A percentile compares a stretch with the other conserved stretches of the same genome.
Conservation (phyloP, 2,113 vertebrate genomes). For the Tychaedon coryphoeus region DNA sequence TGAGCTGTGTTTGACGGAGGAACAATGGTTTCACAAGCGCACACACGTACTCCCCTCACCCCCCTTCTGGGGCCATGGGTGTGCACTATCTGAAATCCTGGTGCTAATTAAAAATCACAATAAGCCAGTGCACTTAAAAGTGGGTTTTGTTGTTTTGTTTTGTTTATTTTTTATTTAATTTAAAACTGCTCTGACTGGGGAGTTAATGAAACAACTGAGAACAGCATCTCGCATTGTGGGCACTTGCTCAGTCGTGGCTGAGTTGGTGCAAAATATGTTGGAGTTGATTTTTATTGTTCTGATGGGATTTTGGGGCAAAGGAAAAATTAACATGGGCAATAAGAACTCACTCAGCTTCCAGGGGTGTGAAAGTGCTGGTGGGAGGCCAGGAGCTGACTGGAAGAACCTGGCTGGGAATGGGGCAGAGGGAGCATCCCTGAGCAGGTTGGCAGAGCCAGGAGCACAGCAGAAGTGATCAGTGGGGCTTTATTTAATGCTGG, state of each 20-base stretch:
- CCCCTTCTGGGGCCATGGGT: not conserved
- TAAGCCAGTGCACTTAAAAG: not conserved
- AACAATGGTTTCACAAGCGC: not conserved
- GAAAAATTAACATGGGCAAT: not conserved
- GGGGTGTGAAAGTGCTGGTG: not conserved
- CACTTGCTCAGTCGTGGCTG: not conserved
- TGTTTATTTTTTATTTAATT: accelerated
- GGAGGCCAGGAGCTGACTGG: not conserved
- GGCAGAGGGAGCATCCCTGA: not conserved
- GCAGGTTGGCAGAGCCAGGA: not conserved
- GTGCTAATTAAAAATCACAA: not conserved
- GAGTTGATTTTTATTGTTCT: not conserved
- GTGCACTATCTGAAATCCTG: slow-evolving; percentile 22
- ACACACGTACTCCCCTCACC: not conserved
- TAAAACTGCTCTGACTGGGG: not conserved
- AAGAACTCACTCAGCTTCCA: not conserved
- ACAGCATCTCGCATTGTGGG: not conserved
- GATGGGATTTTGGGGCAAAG: not conserved
- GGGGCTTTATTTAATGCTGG: not conserved
- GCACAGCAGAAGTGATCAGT: not conserved
- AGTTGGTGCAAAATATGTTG: not conserved
- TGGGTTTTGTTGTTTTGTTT: not conserved
- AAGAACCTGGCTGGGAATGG: not conserved
- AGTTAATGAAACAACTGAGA: not conserved
- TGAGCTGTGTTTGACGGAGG: not conserved